Evolutionary conservation across 2,888 invertebrate genomes (phyloP).

Genomic region (Gastracanthus pulcherrimus): DNA sequence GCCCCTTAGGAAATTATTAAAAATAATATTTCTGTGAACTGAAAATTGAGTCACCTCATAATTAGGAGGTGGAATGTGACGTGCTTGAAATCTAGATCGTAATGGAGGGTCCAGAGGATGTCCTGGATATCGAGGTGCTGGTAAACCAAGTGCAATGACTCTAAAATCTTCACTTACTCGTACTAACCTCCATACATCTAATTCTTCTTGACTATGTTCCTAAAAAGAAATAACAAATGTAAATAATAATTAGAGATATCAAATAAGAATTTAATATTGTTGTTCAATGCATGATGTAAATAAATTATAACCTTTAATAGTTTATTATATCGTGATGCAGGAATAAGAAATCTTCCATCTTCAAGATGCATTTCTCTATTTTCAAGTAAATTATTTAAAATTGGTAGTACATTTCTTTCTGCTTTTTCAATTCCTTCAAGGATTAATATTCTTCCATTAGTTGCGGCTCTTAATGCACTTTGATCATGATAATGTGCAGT

Average conservation of each 20-base stretch:
- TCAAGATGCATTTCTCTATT: conserved; percentile 99
- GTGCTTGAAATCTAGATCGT: conserved; percentile 95
- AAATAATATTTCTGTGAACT: not conserved
- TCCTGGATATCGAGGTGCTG: conserved; percentile 92
- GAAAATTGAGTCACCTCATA: conserved; percentile 81
- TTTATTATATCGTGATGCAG: conserved; percentile 93
- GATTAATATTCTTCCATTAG: conserved; percentile 91
- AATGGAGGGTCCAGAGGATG: conserved; percentile 97
- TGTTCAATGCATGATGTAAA: too few species aligned
- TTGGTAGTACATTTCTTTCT: conserved; percentile 96
- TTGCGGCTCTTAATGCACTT: conserved; percentile 95
- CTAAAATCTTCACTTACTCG: conserved; percentile 95
- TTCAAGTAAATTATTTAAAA: conserved; percentile 96
- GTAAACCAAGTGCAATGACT: conserved; percentile 94
- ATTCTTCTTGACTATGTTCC: conserved; percentile 88
- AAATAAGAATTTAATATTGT: too few species aligned
- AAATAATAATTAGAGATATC: too few species aligned
- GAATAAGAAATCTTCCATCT: conserved; percentile 95
- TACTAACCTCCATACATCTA: conserved; percentile 92
- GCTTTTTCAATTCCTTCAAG: conserved; percentile 98
- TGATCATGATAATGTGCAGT: conserved; percentile 96
- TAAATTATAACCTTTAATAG: conserved; percentile 83
- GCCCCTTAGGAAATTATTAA: not conserved
- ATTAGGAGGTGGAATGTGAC: conserved; percentile 85
- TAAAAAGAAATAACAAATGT: conserved; percentile 74